phyloP scores from a whole-genome alignment of 2,797 vertebrate genomes.

The Merluccius polli region DNA sequence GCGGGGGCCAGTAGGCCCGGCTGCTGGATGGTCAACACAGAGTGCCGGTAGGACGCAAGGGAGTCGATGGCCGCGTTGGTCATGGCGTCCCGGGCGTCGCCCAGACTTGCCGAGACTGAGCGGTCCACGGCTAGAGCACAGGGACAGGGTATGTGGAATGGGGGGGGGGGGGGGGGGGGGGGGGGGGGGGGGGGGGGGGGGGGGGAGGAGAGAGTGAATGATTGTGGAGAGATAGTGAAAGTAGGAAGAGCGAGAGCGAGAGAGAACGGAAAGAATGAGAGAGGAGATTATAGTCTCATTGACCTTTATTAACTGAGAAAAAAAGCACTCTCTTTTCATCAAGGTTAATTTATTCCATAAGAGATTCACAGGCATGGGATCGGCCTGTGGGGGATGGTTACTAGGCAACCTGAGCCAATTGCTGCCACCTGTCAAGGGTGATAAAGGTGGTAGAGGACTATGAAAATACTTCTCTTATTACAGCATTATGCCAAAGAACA shows the following conservation, averaged over 20 bases:
- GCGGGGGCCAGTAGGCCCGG: conserved; percentile 85
- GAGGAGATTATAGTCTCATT: neutral
- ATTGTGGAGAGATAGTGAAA: too few relatives aligned
- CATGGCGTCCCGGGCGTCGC: conserved; percentile 90
- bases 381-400: conserved; percentile 17
- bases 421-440: conserved; percentile 44
- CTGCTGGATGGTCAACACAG: conserved; percentile 85
- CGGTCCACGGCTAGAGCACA: conserved; percentile 82
- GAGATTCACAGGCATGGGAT: neutral
- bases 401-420: conserved; percentile 41
- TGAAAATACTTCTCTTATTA: conserved; percentile 11
- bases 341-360: conserved; percentile 23
- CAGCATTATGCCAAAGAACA: neutral
- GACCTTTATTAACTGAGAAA: conserved; percentile 13
- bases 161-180: neutral
- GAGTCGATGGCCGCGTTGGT: conserved; percentile 93
- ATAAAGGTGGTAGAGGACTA: conserved; percentile 18
- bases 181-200: neutral
- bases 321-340: conserved; percentile 16
- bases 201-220: too few relatives aligned
- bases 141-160: too few relatives aligned
- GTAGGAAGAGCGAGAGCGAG: too few relatives aligned
- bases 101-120: conserved; percentile 83
- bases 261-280: neutral
- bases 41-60: conserved; percentile 80